Evolutionary conservation across 2,888 invertebrate species (phyloP), one percentile per base, ranked within the genome.

Genomic region (Cistogaster globosa): DNA sequence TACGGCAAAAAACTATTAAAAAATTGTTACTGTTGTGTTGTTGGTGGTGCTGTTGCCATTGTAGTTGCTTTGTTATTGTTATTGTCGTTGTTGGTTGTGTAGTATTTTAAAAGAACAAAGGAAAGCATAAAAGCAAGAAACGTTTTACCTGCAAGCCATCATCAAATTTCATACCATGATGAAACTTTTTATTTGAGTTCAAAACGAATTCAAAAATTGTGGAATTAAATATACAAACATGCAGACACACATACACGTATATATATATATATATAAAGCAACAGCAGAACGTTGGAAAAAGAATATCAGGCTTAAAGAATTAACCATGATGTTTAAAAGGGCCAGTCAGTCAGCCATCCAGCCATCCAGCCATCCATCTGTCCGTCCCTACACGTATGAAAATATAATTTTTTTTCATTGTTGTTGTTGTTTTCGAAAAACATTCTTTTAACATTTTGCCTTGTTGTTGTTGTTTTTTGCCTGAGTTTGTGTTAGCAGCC

Each of bases 61-160:
- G 32, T 16, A 58, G 53, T 51, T 78, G 72, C 26, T n/a, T n/a
- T 65, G 57, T 45, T 63, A 58, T 12, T 60, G 57, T 12, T 18
- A 14, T 26, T 55, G 32, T 16, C 60, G 53, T 51, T 78, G 72
- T 68, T 58, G 57, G 42, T 18, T 63, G 72, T 63, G 72, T 65
- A 38, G 38, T 67, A 67, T 51, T 16, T 45, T 26, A 84, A 32
- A 85, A 85, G 85, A 85, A 82, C 78, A 85, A 85, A 85, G 82
- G 42, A 83, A 76, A 82, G 65, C 76, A 51, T 71, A 45, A 69
- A 60, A 74, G 45, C 42, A 69, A 68, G 74, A 84, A 80, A 75
- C 71, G 62, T 79, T 85, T 85, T 85, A 82, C 85, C 82, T 82
- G 85, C 65, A 74, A 75, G 77, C 68, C 72, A 83, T 80, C 76